Conservation (phyloP, 2,888 invertebrate species). For the Sclerodermus sp. region DNA sequence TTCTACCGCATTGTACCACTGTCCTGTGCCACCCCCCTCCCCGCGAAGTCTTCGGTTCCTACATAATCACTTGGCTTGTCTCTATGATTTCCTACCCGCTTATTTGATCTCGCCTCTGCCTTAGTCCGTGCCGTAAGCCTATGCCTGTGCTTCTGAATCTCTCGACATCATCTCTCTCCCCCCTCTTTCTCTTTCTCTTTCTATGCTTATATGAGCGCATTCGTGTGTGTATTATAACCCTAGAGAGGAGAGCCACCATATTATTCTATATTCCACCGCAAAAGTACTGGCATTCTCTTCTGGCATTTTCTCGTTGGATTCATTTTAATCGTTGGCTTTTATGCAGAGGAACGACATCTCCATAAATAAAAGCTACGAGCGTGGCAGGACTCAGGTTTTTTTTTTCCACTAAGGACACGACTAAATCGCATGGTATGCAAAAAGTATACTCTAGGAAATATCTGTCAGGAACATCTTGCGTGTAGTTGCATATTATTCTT, state of each 20-base stretch:
- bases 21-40: too few species aligned
- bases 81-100: too few species aligned
- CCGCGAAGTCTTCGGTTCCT: too few species aligned
- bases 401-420: conserved; percentile 7
- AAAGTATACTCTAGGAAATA: conserved; percentile 29
- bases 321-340: too few species aligned
- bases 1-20: too few species aligned
- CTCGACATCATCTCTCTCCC: neutral
- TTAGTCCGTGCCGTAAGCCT: too few species aligned
- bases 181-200: conserved; percentile 6
- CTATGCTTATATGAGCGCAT: conserved; percentile 14
- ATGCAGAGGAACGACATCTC: too few species aligned
- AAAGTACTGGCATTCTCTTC: conserved; percentile 18
- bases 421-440: neutral
- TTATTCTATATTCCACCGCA: conserved; percentile 41
- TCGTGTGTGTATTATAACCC: conserved; percentile 36
- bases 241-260: conserved; percentile 45
- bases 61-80: too few species aligned
- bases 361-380: too few species aligned
- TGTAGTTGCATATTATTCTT: conserved; percentile 44
- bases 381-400: conserved; percentile 1
- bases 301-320: too few species aligned
- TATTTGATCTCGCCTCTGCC: too few species aligned
- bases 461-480: conserved; percentile 39
- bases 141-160: too few species aligned